Conservation (phyloP, 2,113 vertebrate genomes). For the Silurus meridionalis region DNA sequence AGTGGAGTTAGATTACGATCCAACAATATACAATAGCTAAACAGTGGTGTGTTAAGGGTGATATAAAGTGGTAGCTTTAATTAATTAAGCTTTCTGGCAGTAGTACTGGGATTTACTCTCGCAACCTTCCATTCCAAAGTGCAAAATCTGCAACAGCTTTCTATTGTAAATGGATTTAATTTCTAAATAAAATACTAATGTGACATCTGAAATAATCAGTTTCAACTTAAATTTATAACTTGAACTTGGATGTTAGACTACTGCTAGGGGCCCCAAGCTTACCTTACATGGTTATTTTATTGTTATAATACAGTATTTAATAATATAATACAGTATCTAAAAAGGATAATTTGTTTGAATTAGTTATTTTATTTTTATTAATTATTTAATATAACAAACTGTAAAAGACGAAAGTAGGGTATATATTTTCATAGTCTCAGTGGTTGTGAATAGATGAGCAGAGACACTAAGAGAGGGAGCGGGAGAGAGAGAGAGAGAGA, state of each 20-base stretch:
- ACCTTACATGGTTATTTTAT: background rate
- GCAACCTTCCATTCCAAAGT: background rate
- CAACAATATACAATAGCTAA: background rate
- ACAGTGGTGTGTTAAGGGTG: background rate
- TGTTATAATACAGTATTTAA: background rate
- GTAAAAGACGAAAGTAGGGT: background rate
- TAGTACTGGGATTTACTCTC: background rate
- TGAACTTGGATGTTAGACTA: background rate
- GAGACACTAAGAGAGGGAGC: background rate
- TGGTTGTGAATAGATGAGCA: slow-evolving; percentile 7
- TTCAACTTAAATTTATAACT: background rate
- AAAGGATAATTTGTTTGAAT: background rate
- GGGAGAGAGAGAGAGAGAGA: background rate
- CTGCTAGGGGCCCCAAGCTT: background rate
- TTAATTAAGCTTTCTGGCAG: background rate
- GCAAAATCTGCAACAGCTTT: background rate
- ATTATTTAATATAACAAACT: background rate
- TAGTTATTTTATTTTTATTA: background rate
- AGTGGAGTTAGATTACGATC: background rate
- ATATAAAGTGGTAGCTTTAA: no score
- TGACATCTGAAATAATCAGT: background rate
- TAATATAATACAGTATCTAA: background rate
- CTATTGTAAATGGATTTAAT: background rate
- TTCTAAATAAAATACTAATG: background rate
- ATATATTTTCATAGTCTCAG: background rate